Evolutionary conservation across 2,113 vertebrate species (phyloP).

Genomic region (Strigops habroptila): DNA sequence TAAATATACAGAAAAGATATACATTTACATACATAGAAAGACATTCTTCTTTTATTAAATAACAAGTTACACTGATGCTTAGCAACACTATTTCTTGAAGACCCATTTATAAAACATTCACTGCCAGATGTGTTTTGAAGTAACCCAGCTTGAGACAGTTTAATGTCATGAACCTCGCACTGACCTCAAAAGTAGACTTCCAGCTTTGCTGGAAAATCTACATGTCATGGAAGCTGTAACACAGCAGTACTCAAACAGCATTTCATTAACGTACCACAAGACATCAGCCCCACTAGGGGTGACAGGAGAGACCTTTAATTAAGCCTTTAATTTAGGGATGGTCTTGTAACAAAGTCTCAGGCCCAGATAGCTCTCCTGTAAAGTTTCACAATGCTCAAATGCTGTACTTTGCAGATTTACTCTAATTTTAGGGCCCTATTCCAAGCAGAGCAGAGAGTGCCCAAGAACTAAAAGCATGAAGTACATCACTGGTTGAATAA

Average conservation of each 20-base stretch:
- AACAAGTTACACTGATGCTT: conserved; percentile 68
- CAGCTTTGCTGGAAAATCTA: conserved; percentile 4
- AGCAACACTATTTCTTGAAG: conserved; percentile 68
- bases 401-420: neutral
- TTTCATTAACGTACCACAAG: neutral
- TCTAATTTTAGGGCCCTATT: neutral
- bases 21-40: conserved; percentile 78
- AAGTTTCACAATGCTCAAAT: neutral
- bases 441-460: neutral
- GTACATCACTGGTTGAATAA: neutral
- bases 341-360: neutral
- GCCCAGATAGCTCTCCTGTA: neutral
- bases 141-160: neutral
- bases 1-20: conserved; percentile 95
- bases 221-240: neutral
- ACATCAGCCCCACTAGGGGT: neutral
- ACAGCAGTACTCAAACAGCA: neutral
- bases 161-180: neutral
- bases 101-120: conserved; percentile 40
- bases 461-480: neutral
- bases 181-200: neutral
- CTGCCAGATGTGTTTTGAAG: conserved; percentile 13
- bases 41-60: conserved; percentile 75
- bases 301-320: neutral
- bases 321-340: neutral